phyloP scores from a whole-genome alignment of 2,113 vertebrate genomes.

The Hemichromis elongatus region DNA sequence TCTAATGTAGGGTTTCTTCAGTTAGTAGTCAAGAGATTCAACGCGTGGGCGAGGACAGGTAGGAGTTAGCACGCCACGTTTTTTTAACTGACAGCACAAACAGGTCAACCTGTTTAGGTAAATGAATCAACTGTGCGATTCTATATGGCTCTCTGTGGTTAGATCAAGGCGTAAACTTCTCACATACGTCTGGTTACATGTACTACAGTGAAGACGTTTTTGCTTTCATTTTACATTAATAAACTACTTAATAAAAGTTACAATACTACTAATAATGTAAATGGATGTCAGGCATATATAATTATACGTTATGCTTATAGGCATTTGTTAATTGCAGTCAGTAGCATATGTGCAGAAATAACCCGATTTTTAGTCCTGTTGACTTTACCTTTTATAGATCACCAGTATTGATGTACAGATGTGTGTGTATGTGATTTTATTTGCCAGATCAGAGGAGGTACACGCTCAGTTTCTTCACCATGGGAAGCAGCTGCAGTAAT shows the following conservation, averaged over 20 bases:
- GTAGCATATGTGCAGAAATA: not conserved
- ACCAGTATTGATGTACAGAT: not conserved
- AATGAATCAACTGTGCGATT: not conserved
- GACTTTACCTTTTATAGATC: not conserved
- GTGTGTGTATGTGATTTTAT: not conserved
- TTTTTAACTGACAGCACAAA: not conserved
- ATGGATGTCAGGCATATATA: not conserved
- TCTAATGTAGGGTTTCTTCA: constrained; percentile 33
- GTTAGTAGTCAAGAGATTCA: constrained; percentile 29
- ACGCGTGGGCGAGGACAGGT: constrained; percentile 54
- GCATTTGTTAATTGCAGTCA: accelerated
- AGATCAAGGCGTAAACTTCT: not conserved
- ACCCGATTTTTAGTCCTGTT: not conserved
- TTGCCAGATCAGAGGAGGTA: constrained; percentile 29
- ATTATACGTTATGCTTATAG: not conserved
- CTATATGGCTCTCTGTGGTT: not conserved
- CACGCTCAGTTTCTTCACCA: constrained; percentile 31
- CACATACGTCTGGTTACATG: not conserved
- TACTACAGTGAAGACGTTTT: accelerated
- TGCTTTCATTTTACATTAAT: not conserved
- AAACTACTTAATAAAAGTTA: not conserved
- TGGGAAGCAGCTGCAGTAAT: constrained; percentile 67
- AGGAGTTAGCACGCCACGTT: not conserved
- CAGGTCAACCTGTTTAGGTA: not conserved
- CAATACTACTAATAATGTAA: not conserved